Percentiles rank a stretch among this genome's conserved stretches.
phyloP scores from a whole-genome alignment of 2,888 invertebrate genomes.

The Saturnia pavonia region DNA sequence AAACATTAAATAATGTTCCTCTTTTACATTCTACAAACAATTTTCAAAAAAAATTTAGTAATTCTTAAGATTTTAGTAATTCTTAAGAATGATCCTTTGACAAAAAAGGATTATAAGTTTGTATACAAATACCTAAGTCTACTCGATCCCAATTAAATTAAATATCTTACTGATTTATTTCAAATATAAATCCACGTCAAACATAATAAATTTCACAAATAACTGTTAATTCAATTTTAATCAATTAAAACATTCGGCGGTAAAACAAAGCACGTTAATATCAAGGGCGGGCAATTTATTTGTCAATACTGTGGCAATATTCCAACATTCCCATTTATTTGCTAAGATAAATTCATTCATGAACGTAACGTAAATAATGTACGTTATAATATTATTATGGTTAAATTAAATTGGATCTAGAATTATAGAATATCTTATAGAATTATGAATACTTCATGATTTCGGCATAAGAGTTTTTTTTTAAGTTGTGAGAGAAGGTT shows the following conservation, averaged over 20 bases:
- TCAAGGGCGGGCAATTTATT: slow-evolving; percentile 36
- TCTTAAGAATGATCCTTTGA: neutral
- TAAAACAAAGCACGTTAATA: slow-evolving; percentile 19
- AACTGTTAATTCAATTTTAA: slow-evolving; percentile 1
- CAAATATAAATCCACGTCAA: neutral
- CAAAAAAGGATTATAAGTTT: neutral
- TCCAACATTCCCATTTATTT: slow-evolving; percentile 50
- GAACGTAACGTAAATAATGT: slow-evolving; percentile 18
- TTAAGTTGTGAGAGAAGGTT: neutral
- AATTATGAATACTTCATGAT: slow-evolving; percentile 23
- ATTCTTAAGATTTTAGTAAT: no score
- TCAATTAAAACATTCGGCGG: slow-evolving; percentile 7
- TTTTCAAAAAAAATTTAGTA: no score
- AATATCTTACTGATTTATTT: neutral
- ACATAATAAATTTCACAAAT: neutral
- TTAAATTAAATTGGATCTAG: slow-evolving; percentile 24
- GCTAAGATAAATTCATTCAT: slow-evolving; percentile 21
- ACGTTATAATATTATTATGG: slow-evolving; percentile 19
- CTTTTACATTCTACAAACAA: no score
- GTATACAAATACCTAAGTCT: neutral
- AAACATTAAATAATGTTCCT: no score
- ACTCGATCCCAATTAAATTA: neutral
- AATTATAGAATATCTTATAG: slow-evolving; percentile 26
- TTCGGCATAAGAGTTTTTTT: neutral
- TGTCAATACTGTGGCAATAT: slow-evolving; percentile 52